phyloP scores from a whole-genome alignment of 64 coral and sea anemone genomes.

The Porites australiensis region DNA sequence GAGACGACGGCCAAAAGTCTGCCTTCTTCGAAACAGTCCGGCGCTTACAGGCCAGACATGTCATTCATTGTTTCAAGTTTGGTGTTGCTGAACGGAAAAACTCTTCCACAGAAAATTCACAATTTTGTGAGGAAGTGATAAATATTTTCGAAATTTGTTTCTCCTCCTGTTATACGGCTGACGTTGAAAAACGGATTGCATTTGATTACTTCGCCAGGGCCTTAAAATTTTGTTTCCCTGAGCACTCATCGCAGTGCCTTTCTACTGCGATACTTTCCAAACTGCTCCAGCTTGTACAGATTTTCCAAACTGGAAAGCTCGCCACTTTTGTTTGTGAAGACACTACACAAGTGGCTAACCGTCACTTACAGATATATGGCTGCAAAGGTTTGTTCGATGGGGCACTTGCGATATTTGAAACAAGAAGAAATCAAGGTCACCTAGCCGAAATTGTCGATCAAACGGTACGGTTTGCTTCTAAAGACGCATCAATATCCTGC shows the following conservation, averaged over 20 bases:
- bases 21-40: not conserved
- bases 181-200: not conserved
- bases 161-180: slow-evolving; percentile 3
- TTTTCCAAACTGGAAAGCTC: not conserved
- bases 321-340: not conserved
- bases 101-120: not conserved
- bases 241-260: not conserved
- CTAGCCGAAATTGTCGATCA: not conserved
- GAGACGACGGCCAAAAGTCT: not conserved
- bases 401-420: not conserved
- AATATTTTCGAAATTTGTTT: slow-evolving; percentile 13
- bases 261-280: not conserved
- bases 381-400: not conserved
- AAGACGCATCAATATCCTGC: not conserved
- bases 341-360: not conserved
- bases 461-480: not conserved
- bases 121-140: not conserved
- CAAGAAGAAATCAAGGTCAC: not conserved
- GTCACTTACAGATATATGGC: not conserved
- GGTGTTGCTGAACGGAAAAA: not conserved
- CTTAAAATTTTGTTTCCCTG: slow-evolving; percentile 21
- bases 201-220: not conserved
- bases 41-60: not conserved
- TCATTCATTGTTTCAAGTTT: not conserved
- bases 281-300: slow-evolving; percentile 17